A percentile compares a stretch with the other conserved stretches of the same genome.
Evolutionary conservation across 2,113 vertebrate species (phyloP).

Genomic region (Pachyramphus minor): DNA sequence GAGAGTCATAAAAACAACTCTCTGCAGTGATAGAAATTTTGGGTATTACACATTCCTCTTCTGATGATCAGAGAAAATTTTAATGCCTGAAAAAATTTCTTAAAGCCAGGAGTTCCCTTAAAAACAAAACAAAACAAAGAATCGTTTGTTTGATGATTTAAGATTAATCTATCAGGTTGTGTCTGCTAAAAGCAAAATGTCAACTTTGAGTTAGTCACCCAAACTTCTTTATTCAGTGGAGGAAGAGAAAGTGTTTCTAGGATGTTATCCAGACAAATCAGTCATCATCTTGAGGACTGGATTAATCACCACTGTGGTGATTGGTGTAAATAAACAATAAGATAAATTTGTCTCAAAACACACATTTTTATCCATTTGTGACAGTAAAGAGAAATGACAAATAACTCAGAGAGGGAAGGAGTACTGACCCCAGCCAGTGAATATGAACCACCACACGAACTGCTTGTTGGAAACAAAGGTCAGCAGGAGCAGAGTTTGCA

Average conservation of each 20-base stretch:
- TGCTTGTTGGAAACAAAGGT: constrained; percentile 86
- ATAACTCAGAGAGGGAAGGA: rapidly evolving
- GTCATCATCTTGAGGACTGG: background rate
- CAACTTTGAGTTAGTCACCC: background rate
- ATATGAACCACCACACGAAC: constrained; percentile 89
- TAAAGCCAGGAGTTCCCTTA: background rate
- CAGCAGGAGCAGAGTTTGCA: constrained; percentile 85
- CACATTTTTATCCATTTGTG: background rate
- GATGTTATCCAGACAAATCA: background rate
- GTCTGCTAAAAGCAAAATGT: background rate
- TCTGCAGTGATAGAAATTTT: background rate
- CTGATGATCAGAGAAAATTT: background rate
- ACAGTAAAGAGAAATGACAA: background rate
- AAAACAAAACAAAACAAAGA: background rate
- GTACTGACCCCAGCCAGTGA: constrained; percentile 87
- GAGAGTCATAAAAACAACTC: background rate
- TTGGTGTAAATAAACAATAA: background rate
- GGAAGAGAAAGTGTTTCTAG: background rate
- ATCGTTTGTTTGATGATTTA: background rate
- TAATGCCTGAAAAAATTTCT: background rate
- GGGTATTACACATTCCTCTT: background rate
- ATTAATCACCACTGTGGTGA: background rate
- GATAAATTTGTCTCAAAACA: background rate
- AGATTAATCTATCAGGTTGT: background rate
- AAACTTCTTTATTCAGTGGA: background rate